Evolutionary conservation across 2,113 vertebrate genomes (phyloP), one percentile per base, ranked within the genome.

Genomic region (Haliaeetus leucogaster): DNA sequence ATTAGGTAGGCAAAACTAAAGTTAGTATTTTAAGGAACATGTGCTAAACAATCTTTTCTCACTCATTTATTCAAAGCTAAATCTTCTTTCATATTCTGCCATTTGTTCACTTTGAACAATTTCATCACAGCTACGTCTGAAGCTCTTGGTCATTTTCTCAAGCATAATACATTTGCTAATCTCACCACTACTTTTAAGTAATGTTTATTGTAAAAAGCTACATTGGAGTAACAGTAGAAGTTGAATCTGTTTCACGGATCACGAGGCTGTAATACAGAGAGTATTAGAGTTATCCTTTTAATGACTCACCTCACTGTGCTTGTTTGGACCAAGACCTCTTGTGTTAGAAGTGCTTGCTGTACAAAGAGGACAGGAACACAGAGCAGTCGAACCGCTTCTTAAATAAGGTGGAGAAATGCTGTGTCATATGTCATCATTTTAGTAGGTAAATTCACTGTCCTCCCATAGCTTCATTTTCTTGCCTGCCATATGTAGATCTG

Each of bases 251-350:
- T 88, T 93, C 82, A 48, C 25, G 62, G 58, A 73, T 92, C 66
- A 82, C 4, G 2, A 67, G 20, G 16, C 23, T 94, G n/a, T 45
- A 67, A 55, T 38, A 59, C 21, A 74, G n/a, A 63, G 30, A 36
- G 6, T 16, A 7, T 85, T 59, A 43, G 30, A 76, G 13, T 27
- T 76, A 34, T 27, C 18, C 25, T 61, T 56, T 76, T 36, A 59
- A 52, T 27, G 50, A 22, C 43, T 82, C 0, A 0, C 22, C 52
- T 88, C 53, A n/a, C n/a, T 17, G 8, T 0, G 0, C 52, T 94
- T 94, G 32, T 43, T 72, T 52, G 30, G 40, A 86, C 47, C 13
- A 19, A 86, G 55, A 61, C 18, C 16, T 68, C 70, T 40, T 63
- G 16, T 16, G 34, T 77, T 53, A 30, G 23, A 90, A 42, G 13